Evolutionary conservation across 2,113 vertebrate species (phyloP).

Genomic region (Nothoprocta pentlandii): DNA sequence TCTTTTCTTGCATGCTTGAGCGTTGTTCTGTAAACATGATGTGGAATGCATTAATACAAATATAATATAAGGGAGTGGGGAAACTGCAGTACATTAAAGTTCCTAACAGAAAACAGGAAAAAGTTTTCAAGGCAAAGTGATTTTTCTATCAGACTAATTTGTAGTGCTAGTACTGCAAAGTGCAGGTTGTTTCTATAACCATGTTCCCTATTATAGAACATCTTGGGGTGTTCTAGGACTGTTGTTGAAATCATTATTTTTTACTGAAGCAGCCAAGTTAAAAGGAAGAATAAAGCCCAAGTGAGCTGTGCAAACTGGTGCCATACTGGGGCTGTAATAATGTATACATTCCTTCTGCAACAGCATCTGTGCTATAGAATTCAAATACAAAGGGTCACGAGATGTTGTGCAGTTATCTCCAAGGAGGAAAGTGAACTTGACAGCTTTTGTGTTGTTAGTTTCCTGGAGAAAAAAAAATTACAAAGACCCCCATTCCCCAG

Average conservation of each 20-base stretch:
- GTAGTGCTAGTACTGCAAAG: not conserved
- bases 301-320: conserved; percentile 13
- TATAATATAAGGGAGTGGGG: not conserved
- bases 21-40: not conserved
- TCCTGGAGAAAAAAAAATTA: not conserved
- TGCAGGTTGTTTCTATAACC: not conserved
- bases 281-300: conserved; percentile 2
- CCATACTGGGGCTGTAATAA: not conserved
- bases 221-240: conserved; percentile 32
- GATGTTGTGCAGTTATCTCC: not conserved
- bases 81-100: not conserved
- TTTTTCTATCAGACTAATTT: not conserved
- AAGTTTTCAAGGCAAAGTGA: not conserved
- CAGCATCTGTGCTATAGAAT: not conserved
- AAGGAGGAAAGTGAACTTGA: not conserved
- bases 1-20: not conserved
- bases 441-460: not conserved
- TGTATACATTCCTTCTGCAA: not conserved
- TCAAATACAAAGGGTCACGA: not conserved
- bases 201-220: not conserved
- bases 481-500: accelerated
- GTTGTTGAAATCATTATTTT: conserved; percentile 19
- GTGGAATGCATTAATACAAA: not conserved
- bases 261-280: conserved; percentile 27
- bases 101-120: not conserved